Conservation (phyloP, 2,888 invertebrate genomes). For the Odontocerum albicorne region DNA sequence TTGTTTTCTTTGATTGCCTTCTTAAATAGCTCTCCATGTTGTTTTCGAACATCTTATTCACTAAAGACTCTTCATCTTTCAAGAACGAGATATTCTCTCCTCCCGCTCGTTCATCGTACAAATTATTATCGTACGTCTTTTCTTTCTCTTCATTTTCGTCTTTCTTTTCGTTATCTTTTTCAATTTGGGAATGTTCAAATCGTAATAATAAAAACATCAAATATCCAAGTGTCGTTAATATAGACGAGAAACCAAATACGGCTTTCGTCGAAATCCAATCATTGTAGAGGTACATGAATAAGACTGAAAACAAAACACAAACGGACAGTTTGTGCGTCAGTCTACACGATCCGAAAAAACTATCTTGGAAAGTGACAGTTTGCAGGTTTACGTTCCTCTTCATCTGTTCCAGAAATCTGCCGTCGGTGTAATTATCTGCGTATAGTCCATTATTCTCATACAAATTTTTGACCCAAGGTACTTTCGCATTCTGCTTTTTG, state of each 20-base stretch:
- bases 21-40: constrained; percentile 15
- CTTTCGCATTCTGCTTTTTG: constrained; percentile 40
- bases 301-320: constrained; percentile 70
- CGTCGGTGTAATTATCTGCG: constrained; percentile 91
- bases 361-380: constrained; percentile 69
- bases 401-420: constrained; percentile 81
- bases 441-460: constrained; percentile 80
- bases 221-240: constrained; percentile 64
- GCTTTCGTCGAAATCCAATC: constrained; percentile 65
- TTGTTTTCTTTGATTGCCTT: constrained; percentile 1
- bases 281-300: constrained; percentile 74
- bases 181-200: constrained; percentile 30
- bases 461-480: constrained; percentile 83
- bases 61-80: constrained; percentile 15
- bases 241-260: constrained; percentile 61
- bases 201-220: constrained; percentile 54
- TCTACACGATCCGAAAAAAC: constrained; percentile 73
- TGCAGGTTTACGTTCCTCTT: constrained; percentile 80
- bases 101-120: not conserved
- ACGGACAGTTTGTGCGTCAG: constrained; percentile 80
- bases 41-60: constrained; percentile 26
- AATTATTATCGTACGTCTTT: not conserved
- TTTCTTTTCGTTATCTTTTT: not conserved
- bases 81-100: constrained; percentile 2
- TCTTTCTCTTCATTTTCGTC: not conserved